Base-by-base conservation (phyloP, 2,797 vertebrate species). In the Dipus sagitta region DNA sequence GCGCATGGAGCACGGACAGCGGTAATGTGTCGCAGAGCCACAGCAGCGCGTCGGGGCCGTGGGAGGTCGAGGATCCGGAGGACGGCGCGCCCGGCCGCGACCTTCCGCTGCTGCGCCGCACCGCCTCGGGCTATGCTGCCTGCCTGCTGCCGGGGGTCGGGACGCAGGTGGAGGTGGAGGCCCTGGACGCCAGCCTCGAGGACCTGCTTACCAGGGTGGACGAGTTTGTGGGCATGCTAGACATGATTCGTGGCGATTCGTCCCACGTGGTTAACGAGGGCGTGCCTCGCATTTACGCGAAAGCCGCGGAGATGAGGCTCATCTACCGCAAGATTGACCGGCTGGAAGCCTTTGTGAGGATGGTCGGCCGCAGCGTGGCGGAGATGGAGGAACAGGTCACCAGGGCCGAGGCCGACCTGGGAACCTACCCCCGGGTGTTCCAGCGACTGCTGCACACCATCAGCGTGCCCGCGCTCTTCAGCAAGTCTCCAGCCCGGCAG, bases 171-270 rank as follows among this genome's bases (percentile, higher is more conserved):
- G 95, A 93, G 54, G 86, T 80, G 14, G 70, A 88, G 76, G 94
- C 94, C 9, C 90, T 96, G 90, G 94, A 94, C 93, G 90, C 95
- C 96, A 99, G 98, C 94, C 97, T 99, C 42, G 99, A 99, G 90
- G 99, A 99, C 94, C 98, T 99, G 98, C 98, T 99, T 81, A 98
- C 99, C 2, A 98, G 99, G 96, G 99, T 99, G 88, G 99, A 99
- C 97, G 99, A 99, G 97, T 99, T 99, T 97, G 99, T 99, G 94
- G 99, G 99, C 86, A 99, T 99, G 99, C 97, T 99, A 94, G 99
- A 99, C 96, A 99, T 99, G 99, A 99, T 99, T 96, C 30, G 98
- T 85, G 67, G 87, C 15, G 88, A 94, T 94, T 97, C 96, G 9
- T 86, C 96, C 3, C 96, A 95, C 68, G 96, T 95, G 2, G 96